These are phyloP conservation scores for Sphaerodactylus townsendi DNA, from an alignment of 2,113 vertebrate species.

Conservation along the genomic window DNA sequence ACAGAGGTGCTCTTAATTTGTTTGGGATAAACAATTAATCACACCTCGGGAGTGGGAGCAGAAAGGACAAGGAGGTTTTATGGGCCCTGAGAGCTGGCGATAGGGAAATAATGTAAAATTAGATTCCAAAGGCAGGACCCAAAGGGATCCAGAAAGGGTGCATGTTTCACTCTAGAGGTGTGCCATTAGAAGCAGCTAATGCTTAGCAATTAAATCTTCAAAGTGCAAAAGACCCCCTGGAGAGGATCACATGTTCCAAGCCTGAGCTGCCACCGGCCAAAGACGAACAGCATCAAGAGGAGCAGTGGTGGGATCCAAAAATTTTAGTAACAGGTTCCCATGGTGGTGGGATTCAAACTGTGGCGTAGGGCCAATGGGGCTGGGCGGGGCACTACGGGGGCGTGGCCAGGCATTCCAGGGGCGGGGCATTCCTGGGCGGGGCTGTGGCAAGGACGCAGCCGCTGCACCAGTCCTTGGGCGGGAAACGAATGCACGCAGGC, in stretches of 20 bases:
- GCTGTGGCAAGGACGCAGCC: too few relatives aligned
- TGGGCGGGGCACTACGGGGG: too few relatives aligned
- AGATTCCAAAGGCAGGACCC: not conserved
- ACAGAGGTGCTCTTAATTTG: slow-evolving; percentile 2
- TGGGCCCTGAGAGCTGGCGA: not conserved
- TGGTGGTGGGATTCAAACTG: too few relatives aligned
- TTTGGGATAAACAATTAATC: slow-evolving; percentile 25
- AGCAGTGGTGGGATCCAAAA: too few relatives aligned
- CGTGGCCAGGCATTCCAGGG: too few relatives aligned
- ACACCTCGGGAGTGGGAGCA: not conserved
- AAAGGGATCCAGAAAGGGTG: not conserved
- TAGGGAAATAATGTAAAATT: not conserved
- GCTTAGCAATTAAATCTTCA: not conserved
- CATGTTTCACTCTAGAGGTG: not conserved
- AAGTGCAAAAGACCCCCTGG: not conserved
- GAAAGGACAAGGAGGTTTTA: not conserved
- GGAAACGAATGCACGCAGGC: too few relatives aligned
- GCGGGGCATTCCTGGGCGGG: too few relatives aligned
- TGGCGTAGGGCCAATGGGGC: too few relatives aligned
- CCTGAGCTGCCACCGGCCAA: too few relatives aligned
- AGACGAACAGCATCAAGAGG: not conserved
- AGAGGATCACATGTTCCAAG: too few relatives aligned
- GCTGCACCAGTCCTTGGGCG: too few relatives aligned
- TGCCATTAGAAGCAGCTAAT: not conserved
- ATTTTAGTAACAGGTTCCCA: too few relatives aligned